phyloP scores from a whole-genome alignment of 2,888 invertebrate species.

The Megastigmus dorsalis region DNA sequence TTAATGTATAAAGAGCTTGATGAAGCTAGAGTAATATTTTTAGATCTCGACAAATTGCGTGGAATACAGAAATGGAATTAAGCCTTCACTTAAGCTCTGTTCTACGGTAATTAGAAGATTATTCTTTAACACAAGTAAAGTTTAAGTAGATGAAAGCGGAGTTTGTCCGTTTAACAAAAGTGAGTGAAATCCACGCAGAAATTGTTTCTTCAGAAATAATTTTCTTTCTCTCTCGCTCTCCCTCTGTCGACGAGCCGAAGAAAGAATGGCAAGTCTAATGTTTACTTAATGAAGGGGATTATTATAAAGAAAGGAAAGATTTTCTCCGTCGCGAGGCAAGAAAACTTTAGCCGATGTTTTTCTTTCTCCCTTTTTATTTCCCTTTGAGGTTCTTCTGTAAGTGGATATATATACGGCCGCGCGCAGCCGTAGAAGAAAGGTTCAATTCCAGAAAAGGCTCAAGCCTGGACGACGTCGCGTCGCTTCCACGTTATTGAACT shows the following conservation, averaged over 20 bases:
- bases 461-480: constrained; percentile 16
- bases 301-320: constrained; percentile 2
- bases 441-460: too few species aligned
- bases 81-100: not conserved
- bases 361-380: not conserved
- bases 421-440: too few species aligned
- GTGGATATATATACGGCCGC: too few species aligned
- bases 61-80: too few species aligned
- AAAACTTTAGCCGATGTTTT: constrained; percentile 6
- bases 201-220: constrained; percentile 14
- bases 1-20: too few species aligned
- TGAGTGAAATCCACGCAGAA: not conserved
- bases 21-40: too few species aligned
- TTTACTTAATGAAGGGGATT: constrained; percentile 31
- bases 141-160: not conserved
- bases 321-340: not conserved
- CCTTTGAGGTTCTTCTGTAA: too few species aligned
- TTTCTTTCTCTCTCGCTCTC: not conserved
- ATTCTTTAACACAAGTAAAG: not conserved
- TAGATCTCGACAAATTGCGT: too few species aligned
- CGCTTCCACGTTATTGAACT: constrained; percentile 17
- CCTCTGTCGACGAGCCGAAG: too few species aligned
- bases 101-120: not conserved
- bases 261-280: not conserved
- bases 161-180: not conserved